Evolutionary conservation across 2,797 vertebrate genomes (phyloP).

Genomic region (Aplochiton taeniatus): DNA sequence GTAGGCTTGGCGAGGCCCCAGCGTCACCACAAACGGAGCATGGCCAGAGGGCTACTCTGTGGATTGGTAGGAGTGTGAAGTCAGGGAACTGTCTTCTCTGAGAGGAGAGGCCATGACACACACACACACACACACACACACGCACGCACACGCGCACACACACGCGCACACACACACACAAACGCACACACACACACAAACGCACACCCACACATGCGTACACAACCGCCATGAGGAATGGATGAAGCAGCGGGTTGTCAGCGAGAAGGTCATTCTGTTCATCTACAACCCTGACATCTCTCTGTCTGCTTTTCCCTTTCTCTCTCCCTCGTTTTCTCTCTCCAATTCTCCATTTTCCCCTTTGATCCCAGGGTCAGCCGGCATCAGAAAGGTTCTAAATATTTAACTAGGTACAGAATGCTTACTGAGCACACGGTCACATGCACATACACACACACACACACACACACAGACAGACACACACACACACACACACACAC

Average conservation of each 20-base stretch:
- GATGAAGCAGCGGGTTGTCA: no score
- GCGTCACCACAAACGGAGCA: no score
- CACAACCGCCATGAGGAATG: no score
- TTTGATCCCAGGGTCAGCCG: slow-evolving; percentile 7
- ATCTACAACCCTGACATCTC: not conserved
- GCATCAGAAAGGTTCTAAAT: slow-evolving; percentile 45
- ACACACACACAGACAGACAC: slow-evolving; percentile 7
- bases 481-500: not conserved
- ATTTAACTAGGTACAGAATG: slow-evolving; percentile 25
- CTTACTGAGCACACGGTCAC: not conserved
- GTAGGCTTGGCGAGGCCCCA: no score
- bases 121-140: no score
- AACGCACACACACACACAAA: not conserved
- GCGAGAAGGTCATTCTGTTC: no score
- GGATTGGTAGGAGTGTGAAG: no score
- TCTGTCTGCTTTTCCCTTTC: not conserved
- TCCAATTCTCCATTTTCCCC: not conserved
- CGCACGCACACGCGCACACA: no score
- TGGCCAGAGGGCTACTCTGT: no score
- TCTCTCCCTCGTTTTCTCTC: not conserved
- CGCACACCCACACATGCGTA: not conserved
- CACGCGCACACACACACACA: not conserved
- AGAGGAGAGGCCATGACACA: no score
- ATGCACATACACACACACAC: slow-evolving; percentile 4
- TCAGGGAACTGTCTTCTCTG: no score